Base-by-base conservation (phyloP, 2,113 vertebrate species). In the Equus przewalskii region DNA sequence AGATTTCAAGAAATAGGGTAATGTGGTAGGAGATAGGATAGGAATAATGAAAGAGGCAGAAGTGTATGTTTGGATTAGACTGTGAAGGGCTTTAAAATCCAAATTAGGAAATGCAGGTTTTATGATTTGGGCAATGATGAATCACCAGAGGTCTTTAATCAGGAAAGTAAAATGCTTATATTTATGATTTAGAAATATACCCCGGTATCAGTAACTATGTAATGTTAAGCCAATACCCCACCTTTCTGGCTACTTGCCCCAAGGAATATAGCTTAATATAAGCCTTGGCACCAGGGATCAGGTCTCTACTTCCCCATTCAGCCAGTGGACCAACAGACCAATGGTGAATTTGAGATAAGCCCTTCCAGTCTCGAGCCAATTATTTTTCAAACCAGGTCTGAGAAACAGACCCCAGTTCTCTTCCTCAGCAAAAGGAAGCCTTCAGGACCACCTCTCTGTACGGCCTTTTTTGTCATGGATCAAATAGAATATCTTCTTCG, bases 61-160 rank as follows among this genome's bases (percentile, higher is more conserved):
- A 58, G 58, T 16, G 22, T 11, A 85, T 46, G 46, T 97, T 76
- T 90, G 49, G 60, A 76, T 49, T 95, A 76, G 75, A 65, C 19
- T 65, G 16, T 93, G 62, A 84, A 79, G 56, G 22, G 30, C 7
- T 83, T 70, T 46, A 65, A 93, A 72, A 46, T 41, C 36, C 46
- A 64, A 28, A 70, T 76, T 81, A 60, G 12, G 56, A 97, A 88
- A 80, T 26, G 11, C 18, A 54, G 54, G 96, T 21, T 58, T 80
- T 46, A 46, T 78, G 54, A 81, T 75, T 44, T 81, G 54, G 36
- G 30, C 44, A 97, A 36, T 56, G 33, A 89, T 81, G 41, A 73
- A 49, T 91, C 91, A 94, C 11, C 36, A 86, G 58, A 64, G 9
- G 30, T 75, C 82, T 95, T 96, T 62, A 89, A 85, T 44, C n/a